Conservation (phyloP, 1,140 invertebrate genomes). For the Apis florea region DNA sequence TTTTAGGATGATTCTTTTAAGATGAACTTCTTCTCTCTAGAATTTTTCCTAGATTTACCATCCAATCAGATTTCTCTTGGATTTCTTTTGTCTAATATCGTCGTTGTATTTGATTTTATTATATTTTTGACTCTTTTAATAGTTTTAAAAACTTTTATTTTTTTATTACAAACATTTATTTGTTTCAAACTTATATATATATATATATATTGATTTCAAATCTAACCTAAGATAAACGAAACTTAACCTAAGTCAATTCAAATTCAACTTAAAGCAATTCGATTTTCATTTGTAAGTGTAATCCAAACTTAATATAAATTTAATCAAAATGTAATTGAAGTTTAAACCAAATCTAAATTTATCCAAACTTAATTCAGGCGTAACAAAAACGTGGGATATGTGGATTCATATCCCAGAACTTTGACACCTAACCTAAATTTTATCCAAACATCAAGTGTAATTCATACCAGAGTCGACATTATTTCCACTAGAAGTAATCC, state of each 20-base stretch:
- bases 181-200: too few relatives aligned
- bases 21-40: not conserved
- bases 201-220: too few relatives aligned
- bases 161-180: too few relatives aligned
- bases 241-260: not conserved
- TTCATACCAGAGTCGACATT: not conserved
- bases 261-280: not conserved
- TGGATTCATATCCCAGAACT: not conserved
- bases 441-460: not conserved
- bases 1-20: not conserved
- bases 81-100: not conserved
- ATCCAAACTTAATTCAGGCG: not conserved
- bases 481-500: not conserved
- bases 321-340: not conserved
- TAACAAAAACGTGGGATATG: not conserved
- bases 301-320: not conserved
- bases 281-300: not conserved
- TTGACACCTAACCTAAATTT: not conserved
- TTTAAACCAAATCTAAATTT: not conserved
- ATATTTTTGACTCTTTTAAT: not conserved
- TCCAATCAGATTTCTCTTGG: not conserved
- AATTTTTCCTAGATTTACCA: not conserved
- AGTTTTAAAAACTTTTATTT: not conserved
- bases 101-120: not conserved
- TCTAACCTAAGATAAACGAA: not conserved